phyloP scores from a whole-genome alignment of 2,113 vertebrate species.

The zebrafish (Danio rerio) region GRCz12tu NC_133200.1:20485001-20485500 shows the following conservation, averaged over 20 bases:
- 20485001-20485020: slow-evolving; percentile 76
- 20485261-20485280: slow-evolving; percentile 55
- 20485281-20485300: slow-evolving; percentile 63
- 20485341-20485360: slow-evolving; percentile 66
- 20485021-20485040: slow-evolving; percentile 46
- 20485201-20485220: slow-evolving; percentile 63
- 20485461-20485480: slow-evolving; percentile 65
- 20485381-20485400: slow-evolving; percentile 53
- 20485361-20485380: slow-evolving; percentile 63
- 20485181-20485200: slow-evolving; percentile 55
- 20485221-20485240: slow-evolving; percentile 60
- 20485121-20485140: slow-evolving; percentile 49
- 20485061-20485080: slow-evolving; percentile 42
- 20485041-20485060: slow-evolving; percentile 25
- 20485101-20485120: slow-evolving; percentile 59
- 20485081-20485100: slow-evolving; percentile 64
- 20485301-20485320: slow-evolving; percentile 61
- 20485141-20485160: slow-evolving; percentile 43
- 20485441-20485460: slow-evolving; percentile 54
- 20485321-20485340: not conserved
- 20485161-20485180: slow-evolving; percentile 58
- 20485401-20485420: not conserved
- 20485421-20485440: slow-evolving; percentile 57
- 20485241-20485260: slow-evolving; percentile 59
- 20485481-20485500: slow-evolving; percentile 72